These are phyloP conservation scores for Chionomys nivalis DNA, from an alignment of 2,113 vertebrate genomes.

Conservation along the genomic window DNA sequence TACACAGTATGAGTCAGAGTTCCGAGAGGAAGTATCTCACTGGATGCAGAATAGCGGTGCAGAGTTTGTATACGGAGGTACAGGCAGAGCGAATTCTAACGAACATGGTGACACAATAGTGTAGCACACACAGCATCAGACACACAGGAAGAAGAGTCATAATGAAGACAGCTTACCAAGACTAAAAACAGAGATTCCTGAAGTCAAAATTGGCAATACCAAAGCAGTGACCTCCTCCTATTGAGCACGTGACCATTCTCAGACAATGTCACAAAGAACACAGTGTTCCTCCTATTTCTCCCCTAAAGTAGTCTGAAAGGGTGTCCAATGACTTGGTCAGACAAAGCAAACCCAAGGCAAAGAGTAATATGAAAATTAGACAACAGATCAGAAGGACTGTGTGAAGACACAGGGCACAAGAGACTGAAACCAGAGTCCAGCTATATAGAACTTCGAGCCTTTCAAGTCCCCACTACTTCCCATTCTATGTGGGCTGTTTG, in stretches of 20 bases:
- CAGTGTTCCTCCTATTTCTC: background rate
- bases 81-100: background rate
- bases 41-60: background rate
- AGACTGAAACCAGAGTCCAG: background rate
- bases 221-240: background rate
- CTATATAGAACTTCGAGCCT: background rate
- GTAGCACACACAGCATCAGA: background rate
- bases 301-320: background rate
- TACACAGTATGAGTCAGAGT: background rate
- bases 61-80: background rate
- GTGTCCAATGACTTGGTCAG: rapidly evolving
- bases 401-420: background rate
- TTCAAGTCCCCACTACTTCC: constrained; percentile 2
- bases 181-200: background rate
- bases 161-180: background rate
- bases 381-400: background rate
- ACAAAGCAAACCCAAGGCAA: background rate
- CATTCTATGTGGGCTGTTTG: constrained; percentile 45
- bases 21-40: background rate
- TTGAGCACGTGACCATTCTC: background rate
- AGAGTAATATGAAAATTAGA: background rate
- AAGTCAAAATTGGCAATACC: background rate
- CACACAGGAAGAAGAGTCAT: background rate
- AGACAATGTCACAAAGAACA: background rate
- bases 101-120: too few species aligned